These are phyloP conservation scores for Melanostigma gelatinosum DNA, from an alignment of 2,113 vertebrate species.

Conservation along the genomic window DNA sequence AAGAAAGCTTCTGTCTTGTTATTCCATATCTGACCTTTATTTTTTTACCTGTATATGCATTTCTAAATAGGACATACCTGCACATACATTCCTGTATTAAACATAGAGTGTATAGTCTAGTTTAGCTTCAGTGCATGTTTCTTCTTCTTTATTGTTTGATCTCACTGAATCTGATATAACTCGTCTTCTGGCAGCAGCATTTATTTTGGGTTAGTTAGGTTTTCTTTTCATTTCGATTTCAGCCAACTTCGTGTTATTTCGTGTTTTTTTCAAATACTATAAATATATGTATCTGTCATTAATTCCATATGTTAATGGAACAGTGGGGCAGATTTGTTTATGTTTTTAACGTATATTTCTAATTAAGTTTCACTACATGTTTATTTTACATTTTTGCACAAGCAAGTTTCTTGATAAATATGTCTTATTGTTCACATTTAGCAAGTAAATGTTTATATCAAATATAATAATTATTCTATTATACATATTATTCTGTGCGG, in stretches of 20 bases:
- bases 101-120: background rate
- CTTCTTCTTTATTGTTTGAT: background rate
- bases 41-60: background rate
- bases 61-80: background rate
- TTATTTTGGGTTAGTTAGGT: background rate
- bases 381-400: background rate
- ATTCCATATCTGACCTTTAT: background rate
- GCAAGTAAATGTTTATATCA: background rate
- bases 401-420: too few relatives aligned
- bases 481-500: background rate
- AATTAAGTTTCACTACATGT: background rate
- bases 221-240: background rate
- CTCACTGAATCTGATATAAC: too few relatives aligned
- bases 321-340: background rate
- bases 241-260: background rate
- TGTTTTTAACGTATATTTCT: background rate
- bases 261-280: background rate
- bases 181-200: background rate
- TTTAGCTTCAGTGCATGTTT: background rate
- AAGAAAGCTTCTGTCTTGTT: background rate
- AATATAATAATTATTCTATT: background rate
- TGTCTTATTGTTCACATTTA: background rate
- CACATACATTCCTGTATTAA: background rate
- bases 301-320: background rate
- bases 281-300: background rate